Percentiles rank a stretch among this genome's conserved stretches.
Evolutionary conservation across 2,888 invertebrate species (phyloP).

Genomic region (Latrodectus hesperus): DNA sequence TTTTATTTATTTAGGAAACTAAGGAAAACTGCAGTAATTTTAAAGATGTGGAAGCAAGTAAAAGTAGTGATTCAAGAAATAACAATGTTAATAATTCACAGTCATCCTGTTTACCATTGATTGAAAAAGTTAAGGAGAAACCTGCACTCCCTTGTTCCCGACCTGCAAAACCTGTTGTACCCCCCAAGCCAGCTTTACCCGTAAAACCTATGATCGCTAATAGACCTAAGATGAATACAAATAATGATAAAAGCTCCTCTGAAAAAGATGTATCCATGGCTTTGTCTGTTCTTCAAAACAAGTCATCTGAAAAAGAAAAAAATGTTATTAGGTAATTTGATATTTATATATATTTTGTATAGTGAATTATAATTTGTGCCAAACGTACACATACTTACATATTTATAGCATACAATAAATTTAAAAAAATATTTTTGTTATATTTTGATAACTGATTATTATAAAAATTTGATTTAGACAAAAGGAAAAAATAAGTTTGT

Average conservation of each 20-base stretch:
- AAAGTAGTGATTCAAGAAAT: not conserved
- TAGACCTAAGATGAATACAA: conserved; percentile 74
- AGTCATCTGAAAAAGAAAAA: conserved; percentile 53
- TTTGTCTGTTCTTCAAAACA: conserved; percentile 58
- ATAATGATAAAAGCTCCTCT: not conserved
- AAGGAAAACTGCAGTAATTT: not conserved
- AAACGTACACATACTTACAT: no score
- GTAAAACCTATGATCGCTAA: conserved; percentile 78
- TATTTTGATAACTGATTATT: no score
- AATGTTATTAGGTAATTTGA: conserved; percentile 43
- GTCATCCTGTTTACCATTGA: not conserved
- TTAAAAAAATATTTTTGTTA: no score
- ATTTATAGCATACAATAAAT: no score
- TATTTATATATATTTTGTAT: not conserved
- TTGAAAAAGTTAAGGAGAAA: conserved; percentile 84
- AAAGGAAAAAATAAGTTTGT: no score
- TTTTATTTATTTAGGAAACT: not conserved
- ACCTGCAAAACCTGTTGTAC: conserved; percentile 85
- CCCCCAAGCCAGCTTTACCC: conserved; percentile 74
- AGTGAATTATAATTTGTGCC: no score
- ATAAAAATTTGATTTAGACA: no score
- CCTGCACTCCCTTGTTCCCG: conserved; percentile 30
- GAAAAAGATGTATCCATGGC: conserved; percentile 49
- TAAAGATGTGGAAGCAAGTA: not conserved
- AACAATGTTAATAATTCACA: not conserved